Conservation (phyloP, 2,888 invertebrate genomes). For the Reticulitermes lucifugus region DNA sequence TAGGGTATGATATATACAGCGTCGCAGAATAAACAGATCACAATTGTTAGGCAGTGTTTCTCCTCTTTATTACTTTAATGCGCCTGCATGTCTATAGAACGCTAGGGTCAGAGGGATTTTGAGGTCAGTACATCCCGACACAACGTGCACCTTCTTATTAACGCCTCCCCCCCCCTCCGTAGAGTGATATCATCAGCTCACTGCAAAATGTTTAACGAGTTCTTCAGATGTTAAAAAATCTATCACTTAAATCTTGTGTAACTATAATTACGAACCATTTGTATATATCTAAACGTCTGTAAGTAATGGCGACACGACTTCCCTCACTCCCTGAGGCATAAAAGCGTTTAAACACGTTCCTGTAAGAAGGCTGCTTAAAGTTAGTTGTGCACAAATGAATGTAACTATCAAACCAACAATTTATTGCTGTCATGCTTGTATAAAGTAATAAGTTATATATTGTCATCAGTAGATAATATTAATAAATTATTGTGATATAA, state of each 20-base stretch:
- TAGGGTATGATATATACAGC: no score
- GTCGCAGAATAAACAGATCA: no score
- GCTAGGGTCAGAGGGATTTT: no score
- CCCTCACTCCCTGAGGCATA: no score
- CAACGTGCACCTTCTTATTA: no score
- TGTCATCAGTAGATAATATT: not conserved
- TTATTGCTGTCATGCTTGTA: not conserved
- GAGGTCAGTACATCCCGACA: no score
- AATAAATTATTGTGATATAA: not conserved
- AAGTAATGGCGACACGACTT: conserved; percentile 10
- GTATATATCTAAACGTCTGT: conserved; percentile 24
- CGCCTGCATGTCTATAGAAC: no score
- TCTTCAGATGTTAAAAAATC: conserved; percentile 39
- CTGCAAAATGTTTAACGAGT: conserved; percentile 42
- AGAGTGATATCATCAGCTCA: conserved; percentile 9
- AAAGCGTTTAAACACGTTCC: no score
- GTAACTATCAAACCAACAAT: not conserved
- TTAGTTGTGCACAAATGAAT: conserved; percentile 1
- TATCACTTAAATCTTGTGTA: conserved; percentile 42
- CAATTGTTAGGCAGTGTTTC: no score
- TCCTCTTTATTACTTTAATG: no score
- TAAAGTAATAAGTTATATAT: conserved; percentile 3
- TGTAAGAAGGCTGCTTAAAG: not conserved
- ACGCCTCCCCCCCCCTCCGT: no score
- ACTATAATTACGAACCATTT: conserved; percentile 45